phyloP scores from a whole-genome alignment of 2,797 vertebrate genomes.

The Leptoclinus maculatus region DNA sequence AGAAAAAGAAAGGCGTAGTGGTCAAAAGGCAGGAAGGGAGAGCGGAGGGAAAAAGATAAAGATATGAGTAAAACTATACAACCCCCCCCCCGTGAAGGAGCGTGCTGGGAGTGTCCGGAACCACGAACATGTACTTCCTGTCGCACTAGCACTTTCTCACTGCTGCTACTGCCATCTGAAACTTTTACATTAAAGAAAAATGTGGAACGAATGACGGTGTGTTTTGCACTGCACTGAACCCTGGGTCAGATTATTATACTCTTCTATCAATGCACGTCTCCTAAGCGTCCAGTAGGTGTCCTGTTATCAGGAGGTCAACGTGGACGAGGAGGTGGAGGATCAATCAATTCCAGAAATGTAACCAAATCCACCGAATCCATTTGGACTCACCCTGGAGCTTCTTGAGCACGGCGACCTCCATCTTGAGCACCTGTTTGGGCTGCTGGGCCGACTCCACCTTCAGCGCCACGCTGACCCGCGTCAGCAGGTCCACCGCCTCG shows the following conservation, averaged over 20 bases:
- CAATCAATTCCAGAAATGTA: constrained; percentile 48
- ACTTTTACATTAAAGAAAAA: neutral
- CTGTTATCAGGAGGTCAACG: constrained; percentile 36
- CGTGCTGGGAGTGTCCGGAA: constrained; percentile 10
- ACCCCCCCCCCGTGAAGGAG: constrained; percentile 10
- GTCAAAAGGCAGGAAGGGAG: constrained; percentile 55
- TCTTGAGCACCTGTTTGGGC: constrained; percentile 98
- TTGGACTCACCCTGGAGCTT: constrained; percentile 94
- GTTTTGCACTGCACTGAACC: constrained; percentile 10
- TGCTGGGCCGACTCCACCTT: constrained; percentile 99
- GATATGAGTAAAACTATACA: constrained; percentile 31
- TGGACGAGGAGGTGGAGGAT: neutral
- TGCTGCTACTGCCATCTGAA: neutral
- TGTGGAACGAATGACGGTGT: neutral
- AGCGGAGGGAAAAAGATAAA: constrained; percentile 13
- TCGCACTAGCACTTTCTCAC: neutral
- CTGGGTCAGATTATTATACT: constrained; percentile 4
- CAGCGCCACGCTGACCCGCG: constrained; percentile 93
- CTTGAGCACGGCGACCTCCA: constrained; percentile 99
- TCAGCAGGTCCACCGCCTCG: constrained; percentile 95
- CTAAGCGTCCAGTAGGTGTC: neutral
- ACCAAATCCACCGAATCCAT: constrained; percentile 50
- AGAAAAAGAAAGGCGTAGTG: constrained; percentile 11
- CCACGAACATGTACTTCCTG: constrained; percentile 1
- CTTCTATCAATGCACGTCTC: neutral